Evolutionary conservation across 2,797 vertebrate species (phyloP), one percentile per base, ranked within the genome.

Genomic region (Botia almorhae): DNA sequence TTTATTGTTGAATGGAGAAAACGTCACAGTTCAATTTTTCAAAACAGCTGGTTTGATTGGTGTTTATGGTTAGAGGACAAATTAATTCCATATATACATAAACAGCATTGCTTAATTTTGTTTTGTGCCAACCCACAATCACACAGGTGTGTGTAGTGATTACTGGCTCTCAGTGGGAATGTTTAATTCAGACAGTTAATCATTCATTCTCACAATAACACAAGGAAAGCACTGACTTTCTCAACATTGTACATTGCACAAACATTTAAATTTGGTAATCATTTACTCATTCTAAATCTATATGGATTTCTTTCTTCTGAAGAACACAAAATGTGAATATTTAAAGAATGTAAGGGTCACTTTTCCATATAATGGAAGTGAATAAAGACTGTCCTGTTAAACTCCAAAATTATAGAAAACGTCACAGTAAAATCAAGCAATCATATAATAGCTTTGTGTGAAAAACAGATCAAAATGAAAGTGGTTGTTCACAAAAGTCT

Each of bases 191-290:
- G 17, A 53, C 16, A 53, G 51, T 53, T 53, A 51, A 51, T 69
- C 68, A 71, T 76, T 82, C 60, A 75, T 68, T 67, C 48, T 65
- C 4, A 53, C 60, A 43, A 43, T 43, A 43, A 43, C 8, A 43
- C 39, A 46, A 46, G 43, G 43, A 46, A n/a, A 53, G 17, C 51
- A 53, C 51, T 53, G 3, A 53, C 51, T 53, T 17, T 53, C 51
- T 6, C 51, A 53, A 6, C 51, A 7, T n/a, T 6, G 51, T 46
- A 46, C 10, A n/a, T 53, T 7, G 17, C 17, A 16, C 51, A 53
- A 53, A 53, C n/a, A 53, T n/a, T 7, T 7, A n/a, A n/a, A 17
- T n/a, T n/a, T 11, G 1, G 51, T 53, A 4, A 53, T 53, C 17
- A 53, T 53, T 53, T 53, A 53, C 51, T 53, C 16, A 53, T n/a